Base-by-base conservation (phyloP, 2,888 invertebrate species). In the Athalia rosae region DNA sequence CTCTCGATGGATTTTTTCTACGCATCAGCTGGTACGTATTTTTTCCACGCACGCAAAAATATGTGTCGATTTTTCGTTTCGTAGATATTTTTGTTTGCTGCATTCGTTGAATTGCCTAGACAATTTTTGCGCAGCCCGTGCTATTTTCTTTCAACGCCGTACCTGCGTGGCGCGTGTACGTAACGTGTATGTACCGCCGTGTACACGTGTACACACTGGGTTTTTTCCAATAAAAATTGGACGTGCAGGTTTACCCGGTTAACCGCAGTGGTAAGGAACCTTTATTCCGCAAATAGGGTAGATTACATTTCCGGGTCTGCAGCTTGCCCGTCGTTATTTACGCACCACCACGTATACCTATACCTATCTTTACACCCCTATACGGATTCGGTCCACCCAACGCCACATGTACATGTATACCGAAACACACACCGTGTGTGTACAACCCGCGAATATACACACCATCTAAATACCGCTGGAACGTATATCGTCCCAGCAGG, bases 281-380 rank as follows among this genome's bases (percentile, higher is more conserved):
- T 53, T 53, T 67, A 67, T 67, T 67, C 67, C 67, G 53, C 67
- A 50, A 67, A 67, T 71, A 58, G 58, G 71, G 71, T 58, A 58
- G 71, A 71, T 71, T 56, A 71, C 56, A 71, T 71, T 71, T 71
- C 58, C 43, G 71, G 71, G 71, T 71, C 71, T 58, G 58, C 71
- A 28, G 28, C 28, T 28, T 28, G 28, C 28, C 28, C 28, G 28
- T 28, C 71, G 71, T 58, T 71, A 71, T 71, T 71, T 71, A 71
- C 71, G 45, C 71, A 71, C 58, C 28, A 28, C 28, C 28, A 28
- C 28, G 28, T 28, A 28, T 28, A 2, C 28, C 28, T 28, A n/a
- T 7, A 53, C 50, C 2, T 50, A 50, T 4, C 53, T 53, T 53
- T 3, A 53, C 3, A 53, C n/a, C n/a, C 53, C 53, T 53, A n/a